A percentile compares a stretch with the other conserved stretches of the same genome.
phyloP scores from a whole-genome alignment of 37 sponge, comb jelly and placozoan genomes.

The Halisarca cf. caerulea region DNA sequence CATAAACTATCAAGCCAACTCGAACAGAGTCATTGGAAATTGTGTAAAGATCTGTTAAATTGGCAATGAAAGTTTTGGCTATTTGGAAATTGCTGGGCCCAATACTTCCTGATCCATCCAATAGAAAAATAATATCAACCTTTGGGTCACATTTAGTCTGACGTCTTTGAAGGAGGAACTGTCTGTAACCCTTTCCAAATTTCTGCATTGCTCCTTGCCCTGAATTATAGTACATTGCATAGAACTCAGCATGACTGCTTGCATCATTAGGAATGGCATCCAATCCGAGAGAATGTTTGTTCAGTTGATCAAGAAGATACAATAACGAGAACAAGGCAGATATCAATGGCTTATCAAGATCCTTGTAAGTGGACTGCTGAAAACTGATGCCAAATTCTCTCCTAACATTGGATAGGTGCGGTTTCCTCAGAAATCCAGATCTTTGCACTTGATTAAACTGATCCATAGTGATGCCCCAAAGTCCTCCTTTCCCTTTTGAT shows the following conservation, averaged over 20 bases:
- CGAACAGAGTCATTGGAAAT: neutral
- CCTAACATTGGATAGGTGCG: neutral
- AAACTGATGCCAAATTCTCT: neutral
- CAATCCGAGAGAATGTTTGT: neutral
- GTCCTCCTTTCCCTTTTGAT: neutral
- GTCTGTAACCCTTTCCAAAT: neutral
- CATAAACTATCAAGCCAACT: constrained; percentile 14
- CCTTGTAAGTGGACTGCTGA: neutral
- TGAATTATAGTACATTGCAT: neutral
- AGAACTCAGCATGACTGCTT: neutral
- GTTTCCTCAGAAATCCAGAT: neutral
- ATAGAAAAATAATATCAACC: constrained; percentile 26
- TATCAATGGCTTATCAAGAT: neutral
- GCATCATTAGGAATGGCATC: neutral
- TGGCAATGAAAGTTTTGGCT: neutral
- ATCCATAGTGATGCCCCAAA: neutral
- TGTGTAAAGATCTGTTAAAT: neutral
- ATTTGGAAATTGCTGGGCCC: constrained; percentile 3
- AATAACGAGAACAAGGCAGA: neutral
- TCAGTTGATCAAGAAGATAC: neutral
- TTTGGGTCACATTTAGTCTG: neutral
- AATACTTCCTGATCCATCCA: constrained; percentile 35
- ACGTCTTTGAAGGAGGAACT: neutral
- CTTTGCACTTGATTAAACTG: neutral
- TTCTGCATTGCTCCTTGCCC: neutral